A percentile compares a stretch with the other conserved stretches of the same genome.
phyloP scores from a whole-genome alignment of 2,888 invertebrate genomes.

The Xanthia icteritia region DNA sequence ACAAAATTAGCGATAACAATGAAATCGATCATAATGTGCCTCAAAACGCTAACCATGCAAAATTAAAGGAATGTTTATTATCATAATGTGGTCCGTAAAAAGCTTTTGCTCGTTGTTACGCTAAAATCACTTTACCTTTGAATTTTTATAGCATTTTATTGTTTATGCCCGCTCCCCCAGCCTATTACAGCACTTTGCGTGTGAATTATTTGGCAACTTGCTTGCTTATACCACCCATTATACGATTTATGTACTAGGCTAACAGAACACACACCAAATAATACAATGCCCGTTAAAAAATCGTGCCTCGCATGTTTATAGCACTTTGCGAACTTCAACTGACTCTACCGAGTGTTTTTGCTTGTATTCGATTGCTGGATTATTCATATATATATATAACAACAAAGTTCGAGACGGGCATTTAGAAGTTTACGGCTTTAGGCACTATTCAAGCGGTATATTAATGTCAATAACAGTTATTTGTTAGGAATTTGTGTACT shows the following conservation, averaged over 20 bases:
- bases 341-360: conserved; percentile 43
- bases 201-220: conserved; percentile 87
- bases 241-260: conserved; percentile 80
- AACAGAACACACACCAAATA: conserved; percentile 66
- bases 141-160: conserved; percentile 85
- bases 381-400: conserved; percentile 53
- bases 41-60: conserved; percentile 52
- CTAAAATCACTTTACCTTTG: conserved; percentile 78
- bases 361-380: conserved; percentile 28
- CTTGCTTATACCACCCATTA: conserved; percentile 79
- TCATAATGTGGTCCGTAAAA: conserved; percentile 61
- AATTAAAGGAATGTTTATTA: conserved; percentile 64
- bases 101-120: conserved; percentile 59
- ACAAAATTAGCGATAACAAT: conserved; percentile 26
- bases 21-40: conserved; percentile 38
- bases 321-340: conserved; percentile 45
- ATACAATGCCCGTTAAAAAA: conserved; percentile 67
- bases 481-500: conserved; percentile 13
- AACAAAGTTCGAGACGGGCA: conserved; percentile 11
- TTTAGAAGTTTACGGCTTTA: conserved; percentile 13
- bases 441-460: conserved; percentile 25
- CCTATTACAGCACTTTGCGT: conserved; percentile 83
- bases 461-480: conserved; percentile 25
- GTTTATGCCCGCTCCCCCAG: conserved; percentile 80
- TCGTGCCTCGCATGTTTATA: conserved; percentile 60